Base-by-base conservation (phyloP, 2,888 invertebrate genomes). In the Perizoma affinitatum region DNA sequence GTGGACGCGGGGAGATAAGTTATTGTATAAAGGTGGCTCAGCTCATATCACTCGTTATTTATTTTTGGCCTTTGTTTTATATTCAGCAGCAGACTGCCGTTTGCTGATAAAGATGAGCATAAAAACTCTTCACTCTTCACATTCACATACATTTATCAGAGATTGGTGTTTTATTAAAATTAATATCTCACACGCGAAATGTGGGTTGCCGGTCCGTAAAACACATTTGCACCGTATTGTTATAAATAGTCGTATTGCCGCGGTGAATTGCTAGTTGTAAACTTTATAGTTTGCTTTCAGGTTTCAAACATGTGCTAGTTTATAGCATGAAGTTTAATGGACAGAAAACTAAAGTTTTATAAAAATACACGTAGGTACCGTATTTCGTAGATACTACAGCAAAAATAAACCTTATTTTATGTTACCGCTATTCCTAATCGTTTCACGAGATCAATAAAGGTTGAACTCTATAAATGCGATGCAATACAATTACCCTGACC, bases 201-300 rank as follows among this genome's bases (percentile, higher is more conserved):
- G 49, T 43, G 42, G 40, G 48, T 47, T 35, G 46, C 41, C 40
- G 38, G 44, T 46, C 46, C 11, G 40, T 50, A 45, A 42, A 60
- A 42, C 46, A 51, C 53, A 51, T 50, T 47, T 35, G 50, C 50
- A 46, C 51, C 47, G 46, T 34, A 44, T 48, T 50, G 49, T 48
- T 58, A 54, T 54, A 60, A 59, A 59, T 54, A 54, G 49, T 51
- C 38, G 52, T 52, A 56, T 61, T 53, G 52, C 48, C 6, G n/a
- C 52, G 34, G 48, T 44, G 41, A 48, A 61, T 55, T 52, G 56
- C 11, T 53, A 54, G 59, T 50, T 58, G 54, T 54, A 50, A 54
- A 59, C 49, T 59, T 59, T 54, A 59, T 59, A 41, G 49, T 33
- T 52, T 40, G 58, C 58, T 58, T 48, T 58, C 42, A 53, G 43